Percentiles rank a stretch among this genome's conserved stretches.
phyloP scores from a whole-genome alignment of 2,888 invertebrate genomes.

The Panopea generosa region DNA sequence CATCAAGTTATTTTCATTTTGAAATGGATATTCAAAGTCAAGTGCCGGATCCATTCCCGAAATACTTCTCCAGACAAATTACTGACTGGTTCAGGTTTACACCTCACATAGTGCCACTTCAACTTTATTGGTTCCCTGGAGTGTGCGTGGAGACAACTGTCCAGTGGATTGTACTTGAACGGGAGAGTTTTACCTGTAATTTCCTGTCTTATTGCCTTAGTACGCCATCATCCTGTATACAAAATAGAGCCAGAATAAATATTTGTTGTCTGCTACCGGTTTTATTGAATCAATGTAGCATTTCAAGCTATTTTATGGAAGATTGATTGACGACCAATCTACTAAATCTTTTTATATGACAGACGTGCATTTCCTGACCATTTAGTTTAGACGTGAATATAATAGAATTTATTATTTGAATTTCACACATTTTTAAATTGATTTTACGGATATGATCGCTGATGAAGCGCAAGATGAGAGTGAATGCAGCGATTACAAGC shows the following conservation, averaged over 20 bases:
- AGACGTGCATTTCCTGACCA: no score
- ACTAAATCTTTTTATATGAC: no score
- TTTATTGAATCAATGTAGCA: slow-evolving; percentile 16
- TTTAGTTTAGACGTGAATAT: no score
- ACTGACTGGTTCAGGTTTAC: slow-evolving; percentile 18
- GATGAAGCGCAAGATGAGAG: no score
- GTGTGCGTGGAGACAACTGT: slow-evolving; percentile 23
- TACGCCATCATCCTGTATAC: slow-evolving; percentile 19
- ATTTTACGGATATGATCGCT: no score
- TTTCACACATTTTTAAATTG: no score
- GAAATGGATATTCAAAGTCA: no score
- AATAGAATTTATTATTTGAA: no score
- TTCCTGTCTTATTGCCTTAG: slow-evolving; percentile 8
- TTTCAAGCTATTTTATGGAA: slow-evolving; percentile 8
- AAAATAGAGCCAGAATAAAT: slow-evolving; percentile 7
- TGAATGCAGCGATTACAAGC: no score
- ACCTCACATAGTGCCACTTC: background rate
- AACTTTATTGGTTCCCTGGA: slow-evolving; percentile 20
- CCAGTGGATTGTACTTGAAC: slow-evolving; percentile 21
- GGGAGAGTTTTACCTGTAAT: slow-evolving; percentile 25
- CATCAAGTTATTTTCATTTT: no score
- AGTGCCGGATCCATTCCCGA: no score
- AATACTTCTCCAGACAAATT: slow-evolving; percentile 8
- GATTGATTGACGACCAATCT: slow-evolving; percentile 2
- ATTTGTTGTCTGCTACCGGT: slow-evolving; percentile 20